A percentile compares a stretch with the other conserved stretches of the same genome.
Evolutionary conservation across 1,140 invertebrate genomes (phyloP).

Genomic region (Diploscapter pachys): DNA sequence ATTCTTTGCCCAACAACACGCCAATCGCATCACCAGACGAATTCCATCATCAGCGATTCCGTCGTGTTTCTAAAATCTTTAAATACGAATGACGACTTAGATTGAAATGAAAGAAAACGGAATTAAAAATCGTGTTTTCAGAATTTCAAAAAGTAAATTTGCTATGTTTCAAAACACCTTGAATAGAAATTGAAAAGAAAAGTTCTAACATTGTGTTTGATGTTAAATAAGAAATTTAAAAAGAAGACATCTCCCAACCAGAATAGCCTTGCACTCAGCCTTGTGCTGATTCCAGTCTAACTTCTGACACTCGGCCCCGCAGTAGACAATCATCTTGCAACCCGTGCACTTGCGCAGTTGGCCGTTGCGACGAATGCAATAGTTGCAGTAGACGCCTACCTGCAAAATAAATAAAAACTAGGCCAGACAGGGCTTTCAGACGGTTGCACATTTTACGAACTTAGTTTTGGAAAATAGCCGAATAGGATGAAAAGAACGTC

Average conservation of each 20-base stretch:
- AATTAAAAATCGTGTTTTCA: too few relatives aligned
- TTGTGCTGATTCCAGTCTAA: constrained; percentile 74
- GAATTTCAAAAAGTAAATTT: too few relatives aligned
- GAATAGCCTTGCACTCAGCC: constrained; percentile 64
- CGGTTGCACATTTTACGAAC: background rate
- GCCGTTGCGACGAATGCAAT: background rate
- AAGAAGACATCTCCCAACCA: background rate
- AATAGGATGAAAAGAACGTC: background rate
- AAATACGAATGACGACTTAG: background rate
- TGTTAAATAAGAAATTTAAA: background rate
- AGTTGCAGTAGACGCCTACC: background rate
- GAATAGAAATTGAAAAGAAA: too few relatives aligned
- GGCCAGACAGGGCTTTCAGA: background rate
- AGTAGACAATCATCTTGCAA: constrained; percentile 71
- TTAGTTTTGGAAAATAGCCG: too few relatives aligned
- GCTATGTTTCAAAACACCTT: too few relatives aligned
- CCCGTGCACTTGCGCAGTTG: constrained; percentile 66
- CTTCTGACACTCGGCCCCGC: constrained; percentile 72
- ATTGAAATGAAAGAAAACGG: too few relatives aligned
- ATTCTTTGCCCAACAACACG: constrained; percentile 4
- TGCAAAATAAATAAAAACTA: background rate
- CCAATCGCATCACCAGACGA: constrained; percentile 18
- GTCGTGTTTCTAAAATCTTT: constrained; percentile 10
- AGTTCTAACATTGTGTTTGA: too few relatives aligned
- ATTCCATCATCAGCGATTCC: constrained; percentile 17